Base-by-base conservation (phyloP, 1,140 invertebrate species). In the Drosophila orena region DNA sequence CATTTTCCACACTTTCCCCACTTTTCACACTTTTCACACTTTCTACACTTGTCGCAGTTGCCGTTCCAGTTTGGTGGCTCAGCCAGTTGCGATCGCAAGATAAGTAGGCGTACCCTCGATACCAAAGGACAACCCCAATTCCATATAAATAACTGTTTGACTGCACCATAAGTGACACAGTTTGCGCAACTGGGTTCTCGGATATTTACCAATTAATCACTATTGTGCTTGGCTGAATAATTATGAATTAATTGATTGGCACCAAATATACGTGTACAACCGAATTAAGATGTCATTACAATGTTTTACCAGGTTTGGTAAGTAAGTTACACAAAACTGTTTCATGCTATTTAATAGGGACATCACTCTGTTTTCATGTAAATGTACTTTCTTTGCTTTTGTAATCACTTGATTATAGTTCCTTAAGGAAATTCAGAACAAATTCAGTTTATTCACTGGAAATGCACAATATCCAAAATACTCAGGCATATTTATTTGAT, bases 1-100 rank as follows among this genome's bases (percentile, higher is more conserved):
- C 49, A 44, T 38, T 43, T 54, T 34, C 12, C 40, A 52, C 49
- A 35, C 47, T 34, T 17, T 34, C 10, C 12, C 10, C 46, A 15
- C 14, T 52, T 54, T 35, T 7, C 34, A 24, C 24, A 24, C 24
- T 0, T 24, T 24, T 11, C 34, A 43, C 59, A 53, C 59, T 43
- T 24, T 34, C 12, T n/a, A 12, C 49, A 52, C 49, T 35, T 35
- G 7, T 20, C n/a, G 4, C 12, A 15, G 8, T n/a, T 34, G 40
- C 34, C 59, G 42, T 35, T 69, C 64, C 42, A 37, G 62, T 56
- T 56, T 69, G 42, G 40, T 49, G 40, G 24, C 42, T 34, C 4
- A 56, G 58, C 38, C 47, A 24, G 43, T n/a, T 42, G 27, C 49
- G 70, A 74, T 74, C 50, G 4, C 6, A 22, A 22, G 24, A 50